Base-by-base conservation (phyloP, 35 echinoderm and acorn worm genomes). In the Chiridota heheva region DNA sequence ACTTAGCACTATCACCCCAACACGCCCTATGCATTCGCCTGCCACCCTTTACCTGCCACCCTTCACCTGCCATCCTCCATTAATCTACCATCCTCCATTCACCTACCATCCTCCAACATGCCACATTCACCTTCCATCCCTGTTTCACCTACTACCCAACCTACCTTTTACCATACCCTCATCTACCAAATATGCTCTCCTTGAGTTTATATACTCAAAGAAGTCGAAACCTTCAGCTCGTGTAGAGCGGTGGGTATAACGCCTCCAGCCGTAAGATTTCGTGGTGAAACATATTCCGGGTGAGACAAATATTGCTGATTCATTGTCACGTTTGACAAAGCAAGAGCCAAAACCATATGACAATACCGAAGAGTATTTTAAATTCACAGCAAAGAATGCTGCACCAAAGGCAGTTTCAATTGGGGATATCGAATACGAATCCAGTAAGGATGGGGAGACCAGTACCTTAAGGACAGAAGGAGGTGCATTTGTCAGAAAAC, bases 131-230 rank as follows among this genome's bases (percentile, higher is more conserved):
- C n/a, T n/a, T n/a, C n/a, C n/a, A n/a, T n/a, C n/a, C n/a, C n/a
- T n/a, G n/a, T n/a, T n/a, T n/a, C n/a, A n/a, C n/a, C n/a, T n/a
- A n/a, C n/a, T n/a, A n/a, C n/a, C n/a, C n/a, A n/a, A n/a, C n/a
- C n/a, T n/a, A n/a, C n/a, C n/a, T n/a, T n/a, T n/a, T n/a, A n/a
- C n/a, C n/a, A n/a, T n/a, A n/a, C n/a, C n/a, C n/a, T n/a, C n/a
- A n/a, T n/a, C n/a, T n/a, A n/a, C n/a, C n/a, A n/a, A n/a, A n/a
- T n/a, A n/a, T n/a, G n/a, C n/a, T n/a, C 78, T 55, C 20, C 28
- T 86, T 24, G 73, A 77, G 34, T 46, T 42, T 15, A 86, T 86
- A 30, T 86, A 82, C 40, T 43, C 39, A 17, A 46, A 82, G 40
- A 42, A 35, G 29, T n/a, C 20, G 16, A 82, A 31, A 42, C 38